A percentile compares a stretch with the other conserved stretches of the same genome.
Evolutionary conservation across 2,113 vertebrate genomes (phyloP).

Genomic region (Osmerus eperlanus): DNA sequence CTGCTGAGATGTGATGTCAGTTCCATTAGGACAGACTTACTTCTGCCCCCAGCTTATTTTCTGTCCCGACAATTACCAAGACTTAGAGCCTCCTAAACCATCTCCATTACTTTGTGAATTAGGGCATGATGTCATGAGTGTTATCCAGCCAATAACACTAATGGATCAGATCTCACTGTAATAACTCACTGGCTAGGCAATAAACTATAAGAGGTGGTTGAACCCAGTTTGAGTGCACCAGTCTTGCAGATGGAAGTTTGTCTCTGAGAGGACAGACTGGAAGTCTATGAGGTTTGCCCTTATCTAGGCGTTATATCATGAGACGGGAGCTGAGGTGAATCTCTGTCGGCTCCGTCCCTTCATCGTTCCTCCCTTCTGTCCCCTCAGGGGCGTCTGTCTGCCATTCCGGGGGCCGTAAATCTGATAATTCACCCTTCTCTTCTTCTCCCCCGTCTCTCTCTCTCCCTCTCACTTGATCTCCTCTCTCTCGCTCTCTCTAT

Average conservation of each 20-base stretch:
- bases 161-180: not conserved
- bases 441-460: not conserved
- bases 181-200: not conserved
- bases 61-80: not conserved
- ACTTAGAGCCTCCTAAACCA: not conserved
- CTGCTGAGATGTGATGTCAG: constrained; percentile 8
- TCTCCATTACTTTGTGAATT: no score
- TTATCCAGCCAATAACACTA: not conserved
- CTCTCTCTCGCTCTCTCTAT: not conserved
- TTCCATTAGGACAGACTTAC: not conserved
- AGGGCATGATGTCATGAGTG: constrained; percentile 5
- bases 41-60: not conserved
- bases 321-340: no score
- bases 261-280: no score
- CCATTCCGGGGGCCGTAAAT: not conserved
- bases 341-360: no score
- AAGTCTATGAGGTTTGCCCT: no score
- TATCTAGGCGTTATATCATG: no score
- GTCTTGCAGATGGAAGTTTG: no score
- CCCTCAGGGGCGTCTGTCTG: not conserved
- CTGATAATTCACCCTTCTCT: not conserved
- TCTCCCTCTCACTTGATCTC: not conserved
- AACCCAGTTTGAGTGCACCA: not conserved
- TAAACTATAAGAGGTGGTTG: not conserved
- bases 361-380: no score